Evolutionary conservation across 2,797 vertebrate genomes (phyloP).

Genomic region (Cetoscarus ocellatus): DNA sequence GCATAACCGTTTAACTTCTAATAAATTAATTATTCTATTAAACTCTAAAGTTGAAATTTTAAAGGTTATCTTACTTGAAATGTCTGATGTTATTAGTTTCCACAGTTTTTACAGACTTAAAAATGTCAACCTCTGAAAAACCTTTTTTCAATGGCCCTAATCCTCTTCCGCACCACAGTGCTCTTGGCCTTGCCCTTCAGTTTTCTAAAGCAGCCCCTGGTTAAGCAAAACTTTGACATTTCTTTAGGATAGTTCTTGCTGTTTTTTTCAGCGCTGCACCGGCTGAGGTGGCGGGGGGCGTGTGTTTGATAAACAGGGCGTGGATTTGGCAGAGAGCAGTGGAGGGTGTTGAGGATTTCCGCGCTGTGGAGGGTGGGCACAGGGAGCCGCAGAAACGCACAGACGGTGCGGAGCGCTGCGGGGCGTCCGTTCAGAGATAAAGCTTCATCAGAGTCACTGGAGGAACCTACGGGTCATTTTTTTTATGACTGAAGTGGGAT

Average conservation of each 20-base stretch:
- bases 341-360: constrained; percentile 37
- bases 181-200: no score
- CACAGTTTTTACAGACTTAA: no score
- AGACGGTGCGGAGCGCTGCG: constrained; percentile 19
- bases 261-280: constrained; percentile 36
- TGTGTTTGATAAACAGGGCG: constrained; percentile 75
- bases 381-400: constrained; percentile 54
- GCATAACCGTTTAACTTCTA: no score
- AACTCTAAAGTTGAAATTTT: no score
- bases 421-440: neutral
- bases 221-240: no score
- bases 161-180: no score
- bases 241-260: neutral
- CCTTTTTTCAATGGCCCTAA: no score
- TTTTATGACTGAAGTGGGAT: neutral
- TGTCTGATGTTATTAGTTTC: no score
- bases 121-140: no score
- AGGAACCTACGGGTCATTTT: neutral
- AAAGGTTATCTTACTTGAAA: no score
- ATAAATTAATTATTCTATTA: no score
- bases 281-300: constrained; percentile 57
- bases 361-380: constrained; percentile 46
- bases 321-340: constrained; percentile 63
- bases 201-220: no score
- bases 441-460: neutral